Conservation (phyloP, 2,888 invertebrate genomes). For the Matsumyia berberina region DNA sequence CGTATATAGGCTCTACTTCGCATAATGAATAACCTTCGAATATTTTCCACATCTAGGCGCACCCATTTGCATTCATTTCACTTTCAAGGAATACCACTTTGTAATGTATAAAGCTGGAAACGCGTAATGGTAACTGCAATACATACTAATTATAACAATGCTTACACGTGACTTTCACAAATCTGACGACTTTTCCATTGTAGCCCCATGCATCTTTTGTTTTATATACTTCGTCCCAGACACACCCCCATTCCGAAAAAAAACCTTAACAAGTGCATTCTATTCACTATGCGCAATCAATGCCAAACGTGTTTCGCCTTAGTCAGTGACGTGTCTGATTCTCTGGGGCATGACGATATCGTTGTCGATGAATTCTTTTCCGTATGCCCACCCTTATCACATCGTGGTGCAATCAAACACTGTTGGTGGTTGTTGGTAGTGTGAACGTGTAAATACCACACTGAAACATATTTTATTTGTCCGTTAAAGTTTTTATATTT, state of each 20-base stretch:
- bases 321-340: constrained; percentile 40
- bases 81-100: constrained; percentile 45
- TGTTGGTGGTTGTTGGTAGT: constrained; percentile 1
- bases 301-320: constrained; percentile 48
- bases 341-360: constrained; percentile 13
- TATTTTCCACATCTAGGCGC: neutral
- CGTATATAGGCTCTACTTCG: too few relatives aligned
- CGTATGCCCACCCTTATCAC: constrained; percentile 11
- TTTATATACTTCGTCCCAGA: constrained; percentile 28
- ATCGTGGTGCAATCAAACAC: constrained; percentile 1
- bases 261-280: constrained; percentile 40
- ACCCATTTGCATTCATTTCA: constrained; percentile 52
- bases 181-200: neutral
- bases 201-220: neutral
- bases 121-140: constrained; percentile 19
- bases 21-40: neutral
- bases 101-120: constrained; percentile 5
- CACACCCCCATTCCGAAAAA: constrained; percentile 46
- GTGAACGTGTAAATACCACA: neutral
- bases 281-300: constrained; percentile 52
- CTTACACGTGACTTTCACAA: constrained; percentile 37
- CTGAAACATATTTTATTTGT: neutral
- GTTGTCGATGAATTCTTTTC: neutral
- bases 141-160: constrained; percentile 17
- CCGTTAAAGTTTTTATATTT: neutral